Evolutionary conservation across 2,888 invertebrate species (phyloP).

Genomic region (Calephelis perditalis): DNA sequence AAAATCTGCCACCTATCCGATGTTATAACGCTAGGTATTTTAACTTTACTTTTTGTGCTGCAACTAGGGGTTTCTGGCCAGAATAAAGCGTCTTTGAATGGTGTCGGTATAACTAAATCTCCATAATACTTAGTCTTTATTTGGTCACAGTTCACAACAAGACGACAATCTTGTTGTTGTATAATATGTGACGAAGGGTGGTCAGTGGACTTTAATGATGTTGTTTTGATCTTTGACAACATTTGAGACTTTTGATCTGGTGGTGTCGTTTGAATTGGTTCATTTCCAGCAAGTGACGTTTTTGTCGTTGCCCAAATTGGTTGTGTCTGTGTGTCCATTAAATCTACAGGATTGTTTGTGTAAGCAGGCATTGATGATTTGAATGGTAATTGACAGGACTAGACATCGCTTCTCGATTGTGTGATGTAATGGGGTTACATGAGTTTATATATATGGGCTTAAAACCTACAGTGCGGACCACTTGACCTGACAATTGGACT

Average conservation of each 20-base stretch:
- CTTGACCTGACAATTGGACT: no score
- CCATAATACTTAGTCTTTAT: slow-evolving; percentile 15
- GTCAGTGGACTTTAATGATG: background rate
- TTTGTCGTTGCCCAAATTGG: slow-evolving; percentile 5
- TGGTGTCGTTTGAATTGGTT: background rate
- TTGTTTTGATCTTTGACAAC: slow-evolving; percentile 9
- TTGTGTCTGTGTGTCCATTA: background rate
- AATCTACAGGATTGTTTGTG: background rate
- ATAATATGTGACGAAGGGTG: slow-evolving; percentile 12
- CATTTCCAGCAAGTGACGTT: slow-evolving; percentile 1
- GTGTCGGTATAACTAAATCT: slow-evolving; percentile 17
- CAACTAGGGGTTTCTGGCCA: slow-evolving; percentile 17
- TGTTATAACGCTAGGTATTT: slow-evolving; percentile 12
- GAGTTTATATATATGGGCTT: no score
- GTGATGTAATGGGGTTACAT: no score
- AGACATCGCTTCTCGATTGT: no score
- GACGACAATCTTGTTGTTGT: slow-evolving; percentile 7
- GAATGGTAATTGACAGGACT: no score
- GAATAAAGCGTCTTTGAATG: slow-evolving; percentile 21
- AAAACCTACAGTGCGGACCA: no score
- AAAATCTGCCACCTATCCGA: background rate
- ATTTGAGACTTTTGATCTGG: background rate
- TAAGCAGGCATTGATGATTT: no score
- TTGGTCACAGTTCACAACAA: slow-evolving; percentile 14
- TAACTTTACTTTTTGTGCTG: slow-evolving; percentile 13